phyloP scores from a whole-genome alignment of 2,888 invertebrate species.

The Palloptera scutellata region DNA sequence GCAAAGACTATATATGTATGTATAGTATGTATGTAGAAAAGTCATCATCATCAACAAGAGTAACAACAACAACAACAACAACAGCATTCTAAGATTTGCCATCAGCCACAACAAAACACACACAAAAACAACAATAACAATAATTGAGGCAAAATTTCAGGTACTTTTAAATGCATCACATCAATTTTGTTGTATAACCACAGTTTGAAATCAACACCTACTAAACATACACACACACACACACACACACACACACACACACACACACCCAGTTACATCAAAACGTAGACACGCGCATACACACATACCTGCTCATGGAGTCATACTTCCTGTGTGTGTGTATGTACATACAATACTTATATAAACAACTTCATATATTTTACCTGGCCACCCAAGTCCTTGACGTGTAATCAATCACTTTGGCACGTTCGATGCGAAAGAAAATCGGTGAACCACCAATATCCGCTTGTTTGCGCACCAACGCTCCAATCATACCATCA shows the following conservation, averaged over 20 bases:
- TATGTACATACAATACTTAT: not conserved
- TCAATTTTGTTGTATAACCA: not conserved
- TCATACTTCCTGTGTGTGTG: not conserved
- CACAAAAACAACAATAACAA: slow-evolving; percentile 31
- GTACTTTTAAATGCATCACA: not conserved
- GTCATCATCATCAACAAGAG: not conserved
- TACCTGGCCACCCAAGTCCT: slow-evolving; percentile 72
- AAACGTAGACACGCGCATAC: not conserved
- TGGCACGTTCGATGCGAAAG: slow-evolving; percentile 70
- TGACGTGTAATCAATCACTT: slow-evolving; percentile 69
- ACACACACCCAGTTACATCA: slow-evolving; percentile 19
- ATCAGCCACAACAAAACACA: slow-evolving; percentile 2
- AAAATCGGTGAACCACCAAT: slow-evolving; percentile 74
- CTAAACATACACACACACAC: slow-evolving; percentile 7
- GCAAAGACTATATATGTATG: slow-evolving; percentile 16
- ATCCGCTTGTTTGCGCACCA: slow-evolving; percentile 69
- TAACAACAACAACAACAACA: not conserved
- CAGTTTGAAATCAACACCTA: slow-evolving; percentile 15
- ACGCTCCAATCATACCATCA: slow-evolving; percentile 71
- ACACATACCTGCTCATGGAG: not conserved
- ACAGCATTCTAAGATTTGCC: not conserved
- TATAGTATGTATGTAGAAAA: not conserved
- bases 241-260: slow-evolving; percentile 3
- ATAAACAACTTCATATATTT: slow-evolving; percentile 23
- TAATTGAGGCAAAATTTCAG: slow-evolving; percentile 16